Evolutionary conservation across 1,140 invertebrate species (phyloP).

Genomic region (Onthophagus taurus): DNA sequence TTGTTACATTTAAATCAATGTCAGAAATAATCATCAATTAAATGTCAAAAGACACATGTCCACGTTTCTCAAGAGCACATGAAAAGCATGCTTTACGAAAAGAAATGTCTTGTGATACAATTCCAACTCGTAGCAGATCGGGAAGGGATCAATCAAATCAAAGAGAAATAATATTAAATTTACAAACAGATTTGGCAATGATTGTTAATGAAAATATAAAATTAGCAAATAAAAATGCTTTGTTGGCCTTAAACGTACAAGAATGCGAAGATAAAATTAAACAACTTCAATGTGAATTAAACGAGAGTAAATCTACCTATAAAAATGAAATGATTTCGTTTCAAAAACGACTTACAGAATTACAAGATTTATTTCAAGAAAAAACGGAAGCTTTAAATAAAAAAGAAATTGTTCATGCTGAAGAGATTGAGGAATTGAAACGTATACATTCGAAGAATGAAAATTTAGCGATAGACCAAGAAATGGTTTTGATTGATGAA

Average conservation of each 20-base stretch:
- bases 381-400: not conserved
- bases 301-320: not conserved
- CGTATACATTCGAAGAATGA: not conserved
- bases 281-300: not conserved
- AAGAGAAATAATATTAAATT: not conserved
- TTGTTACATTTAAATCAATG: too few relatives aligned
- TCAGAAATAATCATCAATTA: too few relatives aligned
- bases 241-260: not conserved
- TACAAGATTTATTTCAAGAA: not conserved
- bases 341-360: not conserved
- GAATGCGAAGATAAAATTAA: conserved; percentile 1
- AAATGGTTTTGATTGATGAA: not conserved
- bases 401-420: not conserved
- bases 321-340: not conserved
- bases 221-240: not conserved
- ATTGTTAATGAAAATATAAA: conserved; percentile 1
- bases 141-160: too few relatives aligned
- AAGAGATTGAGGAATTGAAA: not conserved
- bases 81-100: too few relatives aligned
- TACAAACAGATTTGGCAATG: not conserved
- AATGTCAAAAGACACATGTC: too few relatives aligned
- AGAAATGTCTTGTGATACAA: too few relatives aligned
- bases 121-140: too few relatives aligned
- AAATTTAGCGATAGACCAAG: not conserved
- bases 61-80: too few relatives aligned